Conservation (phyloP, 2,888 invertebrate species). For the Cylloceria caligata region DNA sequence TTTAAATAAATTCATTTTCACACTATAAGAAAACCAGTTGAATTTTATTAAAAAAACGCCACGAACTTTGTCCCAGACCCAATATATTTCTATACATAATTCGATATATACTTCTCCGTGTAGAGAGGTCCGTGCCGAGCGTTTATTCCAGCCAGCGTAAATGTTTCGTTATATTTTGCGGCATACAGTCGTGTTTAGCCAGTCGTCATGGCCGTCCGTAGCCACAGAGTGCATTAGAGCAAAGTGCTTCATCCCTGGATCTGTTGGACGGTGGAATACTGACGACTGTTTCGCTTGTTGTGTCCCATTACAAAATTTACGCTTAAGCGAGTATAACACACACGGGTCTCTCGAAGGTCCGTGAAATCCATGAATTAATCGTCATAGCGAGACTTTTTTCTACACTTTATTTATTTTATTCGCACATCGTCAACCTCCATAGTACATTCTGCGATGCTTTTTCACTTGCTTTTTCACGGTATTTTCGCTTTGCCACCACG, state of each 20-base stretch:
- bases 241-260: conserved; percentile 72
- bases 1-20: too few species aligned
- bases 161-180: conserved; percentile 40
- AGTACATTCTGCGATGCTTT: background rate
- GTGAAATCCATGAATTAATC: background rate
- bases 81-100: too few species aligned
- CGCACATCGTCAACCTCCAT: background rate
- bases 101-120: too few species aligned
- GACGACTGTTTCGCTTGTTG: conserved; percentile 60
- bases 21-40: too few species aligned
- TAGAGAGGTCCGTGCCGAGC: conserved; percentile 11
- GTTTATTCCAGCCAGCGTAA: conserved; percentile 28
- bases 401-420: conserved; percentile 1
- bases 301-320: conserved; percentile 78
- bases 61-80: too few species aligned
- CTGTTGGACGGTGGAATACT: conserved; percentile 32
- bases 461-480: background rate
- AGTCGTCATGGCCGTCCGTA: conserved; percentile 40
- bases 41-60: too few species aligned
- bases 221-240: conserved; percentile 74
- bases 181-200: conserved; percentile 45
- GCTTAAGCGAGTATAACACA: conserved; percentile 15
- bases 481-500: background rate
- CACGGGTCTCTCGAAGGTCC: conserved; percentile 5
- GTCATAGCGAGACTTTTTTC: background rate